Base-by-base conservation (phyloP, 2,888 invertebrate genomes). In the Archips xylosteana region DNA sequence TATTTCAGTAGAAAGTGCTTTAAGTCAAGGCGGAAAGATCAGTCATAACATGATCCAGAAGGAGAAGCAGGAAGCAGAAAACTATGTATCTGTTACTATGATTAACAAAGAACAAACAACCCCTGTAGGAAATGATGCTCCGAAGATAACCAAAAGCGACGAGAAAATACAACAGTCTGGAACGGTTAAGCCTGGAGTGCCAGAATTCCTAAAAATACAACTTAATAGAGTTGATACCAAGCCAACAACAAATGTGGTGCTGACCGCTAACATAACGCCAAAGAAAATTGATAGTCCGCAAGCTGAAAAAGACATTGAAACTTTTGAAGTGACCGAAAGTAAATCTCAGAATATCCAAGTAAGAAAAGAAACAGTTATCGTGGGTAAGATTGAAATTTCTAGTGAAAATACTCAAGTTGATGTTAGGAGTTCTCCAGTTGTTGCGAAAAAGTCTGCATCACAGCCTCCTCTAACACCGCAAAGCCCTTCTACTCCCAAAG, bases 131-230 rank as follows among this genome's bases (percentile, higher is more conserved):
- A 80, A 73, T 51, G 92, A 91, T 73, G 75, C 78, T 57, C 70
- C 83, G 8, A 94, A 91, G 83, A 71, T 81, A 2, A 88, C 83
- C 61, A 95, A 94, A 78, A 89, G 87, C 81, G 89, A 94, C 78
- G 89, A 94, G 54, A 93, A 90, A 79, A 78, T 86, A 75, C 88
- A 86, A 63, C 91, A 91, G 78, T 76, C 83, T 6, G 84, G 79
- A 5, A 72, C 64, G 51, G 79, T 81, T 0, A 92, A 90, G 72
- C 79, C 87, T 1, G 89, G 90, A 60, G 92, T 96, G 13, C 96
- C 97, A 0, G 96, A 97, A 85, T 96, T 97, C 83, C 89, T 97
- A 76, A 96, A 96, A 81, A 96, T 96, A 72, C 96, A 97, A 85
- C 82, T 97, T 62, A 96, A 97, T 83, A 96, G 96, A 84, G 96